Base-by-base conservation (phyloP, 2,113 vertebrate genomes). In the Pelusios castaneus region DNA sequence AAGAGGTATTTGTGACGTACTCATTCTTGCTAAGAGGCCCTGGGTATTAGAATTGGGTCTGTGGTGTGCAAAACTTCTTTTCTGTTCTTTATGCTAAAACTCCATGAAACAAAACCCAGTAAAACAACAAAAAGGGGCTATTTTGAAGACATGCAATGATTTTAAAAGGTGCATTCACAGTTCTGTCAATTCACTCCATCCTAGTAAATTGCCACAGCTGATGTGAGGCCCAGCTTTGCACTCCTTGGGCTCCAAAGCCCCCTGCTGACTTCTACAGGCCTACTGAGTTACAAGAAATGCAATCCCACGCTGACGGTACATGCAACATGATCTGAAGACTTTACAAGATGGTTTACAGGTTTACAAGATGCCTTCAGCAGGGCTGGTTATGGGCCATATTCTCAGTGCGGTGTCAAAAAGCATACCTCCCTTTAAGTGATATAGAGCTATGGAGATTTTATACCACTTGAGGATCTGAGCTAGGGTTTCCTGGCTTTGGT, bases 1-100 rank as follows among this genome's bases (percentile, higher is more conserved):
- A 75, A 79, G 2, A 41, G 52, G 73, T 22, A 13, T 0, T 0
- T 1, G 22, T 2, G 13, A 87, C 8, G 73, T 6, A 6, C 11
- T 4, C 84, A 49, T 60, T 17, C 2, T 47, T 38, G 7, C 10
- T 34, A 8, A 19, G 1, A 47, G 6, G 55, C 12, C 8, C 29
- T 2, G 31, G 3, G n/a, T 4, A 34, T 25, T 27, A 8, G 45
- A 12, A 16, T 2, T 55, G 80, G 78, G 80, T 13, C 29, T 70
- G 27, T 19, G 0, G 13, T 41, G 38, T 63, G 8, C 2, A 38
- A 49, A 67, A 85, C 41, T 52, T 54, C 82, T 45, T 70, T 85
- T 55, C 49, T 73, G 25, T 86, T 58, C 25, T 77, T 22, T 76
- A 29, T 38, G 55, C 34, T 58, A 24, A 77, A n/a, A 78, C 51